A percentile compares a stretch with the other conserved stretches of the same genome.
Conservation (phyloP, 2,888 invertebrate species). For the Mythimna ferrago region DNA sequence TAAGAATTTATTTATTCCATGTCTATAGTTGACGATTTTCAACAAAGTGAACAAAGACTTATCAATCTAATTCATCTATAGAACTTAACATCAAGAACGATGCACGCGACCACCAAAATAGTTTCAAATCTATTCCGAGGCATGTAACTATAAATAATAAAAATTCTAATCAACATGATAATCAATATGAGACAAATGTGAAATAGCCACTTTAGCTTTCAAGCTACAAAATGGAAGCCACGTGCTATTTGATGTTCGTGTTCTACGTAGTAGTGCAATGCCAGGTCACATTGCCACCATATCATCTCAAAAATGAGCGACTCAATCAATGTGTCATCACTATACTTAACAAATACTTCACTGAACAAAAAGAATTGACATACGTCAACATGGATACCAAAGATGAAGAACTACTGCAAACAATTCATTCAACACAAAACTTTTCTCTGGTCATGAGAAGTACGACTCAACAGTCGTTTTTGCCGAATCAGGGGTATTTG, state of each 20-base stretch:
- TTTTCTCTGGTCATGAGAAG: background rate
- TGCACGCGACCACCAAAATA: background rate
- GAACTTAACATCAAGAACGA: background rate
- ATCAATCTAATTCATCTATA: background rate
- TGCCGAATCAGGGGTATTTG: background rate
- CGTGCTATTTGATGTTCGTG: background rate
- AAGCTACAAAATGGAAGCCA: background rate
- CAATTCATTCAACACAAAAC: background rate
- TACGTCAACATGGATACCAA: background rate
- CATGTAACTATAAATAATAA: background rate
- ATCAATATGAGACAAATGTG: background rate
- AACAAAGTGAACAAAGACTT: background rate
- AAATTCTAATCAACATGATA: background rate
- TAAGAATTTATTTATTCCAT: background rate
- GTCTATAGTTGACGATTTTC: background rate
- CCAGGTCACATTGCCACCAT: background rate
- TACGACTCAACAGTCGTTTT: background rate
- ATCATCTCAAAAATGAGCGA: background rate
- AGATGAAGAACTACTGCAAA: background rate
- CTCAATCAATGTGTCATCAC: background rate
- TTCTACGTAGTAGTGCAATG: background rate
- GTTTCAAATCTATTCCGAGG: background rate
- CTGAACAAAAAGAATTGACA: background rate
- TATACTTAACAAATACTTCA: conserved; percentile 1
- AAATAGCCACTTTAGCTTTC: background rate